Evolutionary conservation across 37 sponge, comb jelly and placozoan genomes (phyloP), one percentile per base, ranked within the genome.

Genomic region (Hexactinellida sp.): DNA sequence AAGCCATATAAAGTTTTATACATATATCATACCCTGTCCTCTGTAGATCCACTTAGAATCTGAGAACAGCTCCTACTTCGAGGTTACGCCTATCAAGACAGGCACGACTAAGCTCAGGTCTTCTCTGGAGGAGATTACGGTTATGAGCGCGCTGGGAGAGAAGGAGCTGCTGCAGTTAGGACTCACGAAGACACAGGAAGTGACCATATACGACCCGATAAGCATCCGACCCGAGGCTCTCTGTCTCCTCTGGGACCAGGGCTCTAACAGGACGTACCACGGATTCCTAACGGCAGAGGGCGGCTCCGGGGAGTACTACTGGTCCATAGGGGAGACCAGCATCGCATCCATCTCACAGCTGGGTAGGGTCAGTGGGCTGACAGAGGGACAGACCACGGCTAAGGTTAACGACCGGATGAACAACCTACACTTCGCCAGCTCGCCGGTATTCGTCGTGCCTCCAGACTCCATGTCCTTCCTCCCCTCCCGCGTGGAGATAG

Each of bases 231-330:
- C 95, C 0, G 19, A 54, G 0, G 84, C 1, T 0, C 54, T 92
- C 36, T 89, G 91, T 37, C 39, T 94, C 1, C 90, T 91, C 25
- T 94, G 95, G 95, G 90, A 92, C 51, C 86, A 87, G 37, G 39
- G 36, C 28, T 19, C 39, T 25, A 87, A 88, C 23, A 1, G 82
- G 88, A 89, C 38, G 34, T 85, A 86, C 30, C 38, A 84, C 85
- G 39, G 38, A 32, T 13, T 63, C 63, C 35, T 86, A 23, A 38
- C 93, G 91, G 93, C 89, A 0, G 55, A 38, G 54, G 93, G 93
- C 37, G 94, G 94, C 28, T 93, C 93, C 87, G 94, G 94, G 32
- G 82, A 38, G 24, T 94, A 94, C 39, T 37, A 87, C 30, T 94
- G 94, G 94, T 92, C 93, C 36, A 88, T 86, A 54, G 89, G 76